These are phyloP conservation scores for Hephaestus fuliginosus DNA, from an alignment of 2,797 vertebrate genomes.

Conservation along the genomic window DNA sequence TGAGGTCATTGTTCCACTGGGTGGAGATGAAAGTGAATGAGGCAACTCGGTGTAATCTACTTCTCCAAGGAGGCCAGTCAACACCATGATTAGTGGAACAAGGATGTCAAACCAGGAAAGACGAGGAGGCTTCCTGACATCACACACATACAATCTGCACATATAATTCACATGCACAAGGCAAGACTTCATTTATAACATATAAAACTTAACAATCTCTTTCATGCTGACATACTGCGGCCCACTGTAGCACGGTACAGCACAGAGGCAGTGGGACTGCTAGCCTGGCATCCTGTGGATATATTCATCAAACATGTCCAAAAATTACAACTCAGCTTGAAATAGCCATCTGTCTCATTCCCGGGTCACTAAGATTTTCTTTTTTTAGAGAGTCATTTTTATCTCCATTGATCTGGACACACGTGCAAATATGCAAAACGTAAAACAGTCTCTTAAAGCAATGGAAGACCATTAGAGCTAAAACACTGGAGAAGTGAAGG, in stretches of 20 bases:
- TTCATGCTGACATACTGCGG: not conserved
- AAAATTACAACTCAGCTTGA: not conserved
- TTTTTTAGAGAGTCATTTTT: not conserved
- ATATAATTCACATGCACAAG: not conserved
- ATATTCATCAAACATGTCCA: conserved; percentile 22
- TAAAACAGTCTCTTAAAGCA: not conserved
- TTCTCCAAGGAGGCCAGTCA: conserved; percentile 33
- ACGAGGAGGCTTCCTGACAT: conserved; percentile 17
- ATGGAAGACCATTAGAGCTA: not conserved
- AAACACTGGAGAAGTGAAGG: not conserved
- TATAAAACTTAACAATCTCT: not conserved
- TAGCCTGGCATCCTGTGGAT: not conserved
- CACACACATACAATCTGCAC: not conserved
- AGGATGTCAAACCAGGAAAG: conserved; percentile 32
- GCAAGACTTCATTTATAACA: not conserved
- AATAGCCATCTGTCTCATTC: conserved; percentile 16
- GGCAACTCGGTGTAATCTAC: conserved; percentile 63
- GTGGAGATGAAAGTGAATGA: conserved; percentile 64
- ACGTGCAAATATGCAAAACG: not conserved
- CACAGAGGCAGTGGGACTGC: not conserved
- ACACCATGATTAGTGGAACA: conserved; percentile 47
- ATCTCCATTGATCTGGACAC: not conserved
- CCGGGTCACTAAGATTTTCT: not conserved
- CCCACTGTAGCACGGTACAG: not conserved
- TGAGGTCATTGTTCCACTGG: conserved; percentile 52